Conservation (phyloP, 2,888 invertebrate genomes). For the Hypercompe scribonia region DNA sequence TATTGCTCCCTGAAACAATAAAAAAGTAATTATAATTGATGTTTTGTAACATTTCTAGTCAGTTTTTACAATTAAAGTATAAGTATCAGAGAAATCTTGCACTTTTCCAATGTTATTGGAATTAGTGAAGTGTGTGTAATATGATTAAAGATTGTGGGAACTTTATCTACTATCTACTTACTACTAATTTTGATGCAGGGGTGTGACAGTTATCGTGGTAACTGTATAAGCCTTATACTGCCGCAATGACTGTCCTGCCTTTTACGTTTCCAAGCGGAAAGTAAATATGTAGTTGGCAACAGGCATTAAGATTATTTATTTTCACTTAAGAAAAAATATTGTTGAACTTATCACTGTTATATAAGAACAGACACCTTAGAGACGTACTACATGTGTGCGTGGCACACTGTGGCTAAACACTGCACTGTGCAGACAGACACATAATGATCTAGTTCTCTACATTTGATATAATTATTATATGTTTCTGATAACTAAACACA, state of each 20-base stretch:
- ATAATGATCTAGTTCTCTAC: neutral
- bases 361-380: conserved; percentile 68
- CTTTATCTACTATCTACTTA: neutral
- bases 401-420: conserved; percentile 43
- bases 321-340: no score
- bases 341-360: no score
- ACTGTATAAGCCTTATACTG: no score
- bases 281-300: no score
- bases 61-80: neutral
- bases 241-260: no score
- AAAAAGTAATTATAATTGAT: conserved; percentile 20
- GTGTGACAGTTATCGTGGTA: no score
- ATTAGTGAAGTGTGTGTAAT: neutral
- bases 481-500: no score
- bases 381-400: conserved; percentile 58
- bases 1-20: conserved; percentile 93
- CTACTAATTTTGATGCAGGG: no score
- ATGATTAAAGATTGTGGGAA: neutral
- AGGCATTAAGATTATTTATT: no score
- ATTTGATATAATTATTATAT: neutral
- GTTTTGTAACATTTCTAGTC: neutral
- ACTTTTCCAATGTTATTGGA: neutral
- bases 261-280: no score
- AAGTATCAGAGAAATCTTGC: neutral
- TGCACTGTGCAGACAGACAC: conserved; percentile 35